These are phyloP conservation scores for Zaprionus africanus DNA, from an alignment of 1,140 invertebrate genomes.

Conservation along the genomic window DNA sequence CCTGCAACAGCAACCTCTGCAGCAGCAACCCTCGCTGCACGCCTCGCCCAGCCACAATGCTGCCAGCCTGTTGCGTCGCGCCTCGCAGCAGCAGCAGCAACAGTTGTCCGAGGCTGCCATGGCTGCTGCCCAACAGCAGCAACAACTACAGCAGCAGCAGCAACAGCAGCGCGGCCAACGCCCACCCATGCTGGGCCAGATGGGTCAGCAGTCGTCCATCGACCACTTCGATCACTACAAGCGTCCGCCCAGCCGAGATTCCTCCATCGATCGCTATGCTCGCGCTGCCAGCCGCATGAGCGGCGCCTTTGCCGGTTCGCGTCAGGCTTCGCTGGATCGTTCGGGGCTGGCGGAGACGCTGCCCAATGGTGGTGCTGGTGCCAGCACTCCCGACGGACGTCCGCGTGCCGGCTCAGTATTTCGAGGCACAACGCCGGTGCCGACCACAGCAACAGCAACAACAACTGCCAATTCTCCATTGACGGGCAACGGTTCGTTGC, in stretches of 20 bases:
- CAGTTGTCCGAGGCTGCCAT: conserved; percentile 56
- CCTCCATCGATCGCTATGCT: conserved; percentile 93
- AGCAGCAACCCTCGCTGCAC: conserved; percentile 66
- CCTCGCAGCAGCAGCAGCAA: conserved; percentile 70
- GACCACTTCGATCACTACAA: conserved; percentile 97
- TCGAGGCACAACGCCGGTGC: conserved; percentile 85
- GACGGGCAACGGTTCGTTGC: conserved; percentile 85
- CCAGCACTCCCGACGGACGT: conserved; percentile 85
- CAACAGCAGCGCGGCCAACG: conserved; percentile 85
- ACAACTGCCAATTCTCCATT: conserved; percentile 62
- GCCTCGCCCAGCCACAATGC: conserved; percentile 68
- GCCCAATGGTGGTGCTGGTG: conserved; percentile 66
- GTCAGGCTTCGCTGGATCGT: conserved; percentile 91
- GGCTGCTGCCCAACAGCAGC: conserved; percentile 54
- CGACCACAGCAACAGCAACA: conserved; percentile 46
- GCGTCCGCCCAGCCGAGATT: conserved; percentile 93
- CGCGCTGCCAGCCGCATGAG: conserved; percentile 86
- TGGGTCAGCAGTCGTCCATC: conserved; percentile 87
- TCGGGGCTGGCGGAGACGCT: conserved; percentile 70
- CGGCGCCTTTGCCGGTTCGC: conserved; percentile 86
- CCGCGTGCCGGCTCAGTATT: conserved; percentile 85
- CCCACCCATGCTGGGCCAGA: conserved; percentile 86
- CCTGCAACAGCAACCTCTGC: conserved; percentile 47
- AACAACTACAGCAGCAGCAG: conserved; percentile 43
- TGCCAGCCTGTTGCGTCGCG: conserved; percentile 63